Evolutionary conservation across 2,888 invertebrate genomes (phyloP).

Genomic region (Galerucella nymphaeae): DNA sequence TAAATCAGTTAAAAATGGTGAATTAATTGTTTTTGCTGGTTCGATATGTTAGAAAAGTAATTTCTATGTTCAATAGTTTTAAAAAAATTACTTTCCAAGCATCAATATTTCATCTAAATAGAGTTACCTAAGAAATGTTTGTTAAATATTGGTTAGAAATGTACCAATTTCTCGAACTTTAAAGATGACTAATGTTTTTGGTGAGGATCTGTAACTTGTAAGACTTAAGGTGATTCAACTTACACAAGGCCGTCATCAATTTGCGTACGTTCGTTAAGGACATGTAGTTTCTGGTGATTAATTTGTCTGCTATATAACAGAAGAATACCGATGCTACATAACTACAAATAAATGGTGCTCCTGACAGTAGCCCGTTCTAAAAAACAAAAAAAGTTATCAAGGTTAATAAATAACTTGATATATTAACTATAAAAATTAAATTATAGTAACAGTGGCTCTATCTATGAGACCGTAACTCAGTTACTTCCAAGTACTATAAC

Average conservation of each 20-base stretch:
- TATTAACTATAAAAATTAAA: too few species aligned
- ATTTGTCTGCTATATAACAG: slow-evolving; percentile 75
- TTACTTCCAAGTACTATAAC: too few species aligned
- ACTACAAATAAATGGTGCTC: slow-evolving; percentile 76
- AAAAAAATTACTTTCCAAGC: too few species aligned
- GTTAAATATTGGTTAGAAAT: too few species aligned
- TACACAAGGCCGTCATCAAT: slow-evolving; percentile 73
- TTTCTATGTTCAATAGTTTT: too few species aligned
- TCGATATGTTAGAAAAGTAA: not conserved
- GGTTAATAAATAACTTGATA: not conserved
- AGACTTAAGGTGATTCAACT: slow-evolving; percentile 37
- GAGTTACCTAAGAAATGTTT: too few species aligned
- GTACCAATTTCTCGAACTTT: too few species aligned
- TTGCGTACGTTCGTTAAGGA: slow-evolving; percentile 75
- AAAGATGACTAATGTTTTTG: too few species aligned
- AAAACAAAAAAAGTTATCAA: slow-evolving; percentile 50
- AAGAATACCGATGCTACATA: slow-evolving; percentile 77
- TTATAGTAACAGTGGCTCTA: too few species aligned
- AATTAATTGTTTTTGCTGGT: not conserved
- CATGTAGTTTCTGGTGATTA: slow-evolving; percentile 70
- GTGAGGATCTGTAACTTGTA: too few species aligned
- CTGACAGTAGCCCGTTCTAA: slow-evolving; percentile 75
- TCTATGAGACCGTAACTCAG: too few species aligned
- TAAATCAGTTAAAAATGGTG: not conserved
- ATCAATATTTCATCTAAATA: too few species aligned